phyloP scores from a whole-genome alignment of 2,797 vertebrate species.

The Ctenopoma multispine region DNA sequence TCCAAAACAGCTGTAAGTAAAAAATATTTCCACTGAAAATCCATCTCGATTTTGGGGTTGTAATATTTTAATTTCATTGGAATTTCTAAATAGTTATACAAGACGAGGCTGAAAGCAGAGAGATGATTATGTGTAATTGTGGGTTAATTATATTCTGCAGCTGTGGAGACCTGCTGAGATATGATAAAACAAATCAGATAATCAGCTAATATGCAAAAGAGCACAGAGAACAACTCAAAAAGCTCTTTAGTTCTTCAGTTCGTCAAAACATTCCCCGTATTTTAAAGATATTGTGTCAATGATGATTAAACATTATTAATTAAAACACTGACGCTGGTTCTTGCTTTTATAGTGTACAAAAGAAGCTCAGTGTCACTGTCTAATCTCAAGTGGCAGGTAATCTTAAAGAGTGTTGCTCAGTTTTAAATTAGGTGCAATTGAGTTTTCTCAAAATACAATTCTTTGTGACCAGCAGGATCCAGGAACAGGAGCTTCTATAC shows the following conservation, averaged over 20 bases:
- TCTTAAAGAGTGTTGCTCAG: not conserved
- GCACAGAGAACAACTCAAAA: not conserved
- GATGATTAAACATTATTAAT: not conserved
- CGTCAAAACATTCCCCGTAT: not conserved
- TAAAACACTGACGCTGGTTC: not conserved
- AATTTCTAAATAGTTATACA: constrained; percentile 31
- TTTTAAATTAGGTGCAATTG: constrained; percentile 2
- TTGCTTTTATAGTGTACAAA: not conserved
- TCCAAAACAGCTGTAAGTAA: not conserved
- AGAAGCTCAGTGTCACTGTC: not conserved
- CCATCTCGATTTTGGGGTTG: constrained; percentile 7
- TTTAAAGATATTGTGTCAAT: not conserved
- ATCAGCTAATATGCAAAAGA: constrained; percentile 14
- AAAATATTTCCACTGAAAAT: not conserved
- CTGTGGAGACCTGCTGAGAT: constrained; percentile 56
- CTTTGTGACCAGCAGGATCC: constrained; percentile 31
- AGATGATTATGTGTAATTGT: constrained; percentile 51
- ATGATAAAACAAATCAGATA: constrained; percentile 50
- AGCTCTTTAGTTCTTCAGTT: not conserved
- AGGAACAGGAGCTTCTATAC: constrained; percentile 28
- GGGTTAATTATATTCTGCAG: constrained; percentile 68
- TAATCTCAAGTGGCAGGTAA: not conserved
- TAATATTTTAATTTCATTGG: constrained; percentile 29
- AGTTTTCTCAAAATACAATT: constrained; percentile 25
- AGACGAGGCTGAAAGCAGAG: constrained; percentile 39